Base-by-base conservation (phyloP, 2,797 vertebrate species). In the Manis pentadactyla region DNA sequence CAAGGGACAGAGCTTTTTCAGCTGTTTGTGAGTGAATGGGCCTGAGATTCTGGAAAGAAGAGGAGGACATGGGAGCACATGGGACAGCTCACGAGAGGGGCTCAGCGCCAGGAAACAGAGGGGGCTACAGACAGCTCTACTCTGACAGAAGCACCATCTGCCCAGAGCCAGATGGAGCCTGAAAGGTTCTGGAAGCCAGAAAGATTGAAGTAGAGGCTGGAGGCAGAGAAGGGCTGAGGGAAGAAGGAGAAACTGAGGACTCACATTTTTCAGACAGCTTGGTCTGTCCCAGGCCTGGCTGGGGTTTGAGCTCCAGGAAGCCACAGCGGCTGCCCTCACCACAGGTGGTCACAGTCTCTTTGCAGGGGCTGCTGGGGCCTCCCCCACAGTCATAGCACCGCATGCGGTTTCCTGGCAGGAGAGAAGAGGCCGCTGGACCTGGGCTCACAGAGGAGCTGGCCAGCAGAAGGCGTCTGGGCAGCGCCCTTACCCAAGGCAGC, bases 401-500 rank as follows among this genome's bases (percentile, higher is more conserved):
- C 82, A 87, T 87, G 8, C 39, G 46, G 57, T 37, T 90, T 86
- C 97, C 97, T 96, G 92, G 79, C 46, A 84, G 73, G 55, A 90
- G 55, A 96, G 42, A 93, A 73, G 77, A 79, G 57, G 57, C 1
- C 1, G 0, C 69, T 83, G 49, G 82, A 37, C 29, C 64, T 13
- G 31, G 81, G 57, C 37, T 12, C 39, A 61, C 21, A 0, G 2
- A 46, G 59, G 14, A n/a, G 51, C 29, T 2, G 3, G 57, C 59
- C 7, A 51, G 81, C 75, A 68, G 51, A 61, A 61, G 31, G 31
- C 2, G 57, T 42, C 4, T 11, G 4, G 23, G 66, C 61, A 3
- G 25, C 34, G 34, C 53, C 39, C 97, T 97, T 97, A 97, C 97
- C 97, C 49, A 73, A 31, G 69, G 81, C 73, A 63, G 85, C 18